Evolutionary conservation across 1,140 invertebrate species (phyloP), one percentile per base, ranked within the genome.

Genomic region (Drosophila aff.): DNA sequence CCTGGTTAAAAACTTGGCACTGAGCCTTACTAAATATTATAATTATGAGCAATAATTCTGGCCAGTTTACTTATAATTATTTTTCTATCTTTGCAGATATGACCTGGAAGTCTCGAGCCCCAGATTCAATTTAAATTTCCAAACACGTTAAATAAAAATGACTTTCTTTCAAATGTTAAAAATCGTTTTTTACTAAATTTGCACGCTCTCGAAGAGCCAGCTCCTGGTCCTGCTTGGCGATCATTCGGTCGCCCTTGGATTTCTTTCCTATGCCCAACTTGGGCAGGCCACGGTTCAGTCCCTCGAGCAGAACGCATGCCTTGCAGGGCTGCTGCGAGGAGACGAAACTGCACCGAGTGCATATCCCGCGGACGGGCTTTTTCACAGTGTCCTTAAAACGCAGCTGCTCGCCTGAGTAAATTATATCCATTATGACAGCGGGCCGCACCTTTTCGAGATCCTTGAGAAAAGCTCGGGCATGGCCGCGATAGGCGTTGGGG

Each of bases 311-410:
- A 4, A 98, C 95, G 93, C 99, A 99, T 1, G 99, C 99, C 93
- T 99, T 99, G 92, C 99, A 99, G 13, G 99, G 95, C 82, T 96
- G 95, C 93, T 99, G 98, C 84, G 98, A 99, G 4, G 98, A 99
- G 5, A 99, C 97, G 94, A 98, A 99, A 38, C 97, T 96, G 94
- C 99, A 99, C 61, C 96, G 94, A 18, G 93, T 94, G 94, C 99
- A 99, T 63, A 94, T 95, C 84, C 96, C 95, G 91, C 97, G 95
- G 33, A 95, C 94, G 1, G 98, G 98, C 84, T 98, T 94, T 91
- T 96, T 96, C 0, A 97, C 95, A 55, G 95, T 95, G 82, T 97
- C 96, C 92, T 97, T 97, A 7, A 99, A 95, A 65, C 95, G 94
- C 77, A 99, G 92, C 80, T 95, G 96, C 94, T 99, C 98, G 62